Conservation (phyloP, 2,113 vertebrate species). For the Drymodes brunneopygia region DNA sequence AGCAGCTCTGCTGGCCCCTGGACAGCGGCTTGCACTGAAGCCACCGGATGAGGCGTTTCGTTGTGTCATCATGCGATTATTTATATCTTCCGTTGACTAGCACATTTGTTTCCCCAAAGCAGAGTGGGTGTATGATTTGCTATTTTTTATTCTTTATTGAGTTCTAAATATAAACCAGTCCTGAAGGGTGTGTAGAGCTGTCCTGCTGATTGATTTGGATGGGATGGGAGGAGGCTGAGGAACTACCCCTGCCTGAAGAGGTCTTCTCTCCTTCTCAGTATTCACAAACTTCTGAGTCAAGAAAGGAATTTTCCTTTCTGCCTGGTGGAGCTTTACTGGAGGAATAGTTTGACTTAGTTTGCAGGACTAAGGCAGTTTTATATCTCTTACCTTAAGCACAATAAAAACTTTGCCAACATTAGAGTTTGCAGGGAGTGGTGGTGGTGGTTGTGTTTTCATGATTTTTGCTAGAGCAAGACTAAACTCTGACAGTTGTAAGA, state of each 20-base stretch:
- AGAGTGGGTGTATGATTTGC: slow-evolving; percentile 22
- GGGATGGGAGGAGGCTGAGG: slow-evolving; percentile 23
- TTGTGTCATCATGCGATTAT: slow-evolving; percentile 4
- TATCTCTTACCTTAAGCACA: neutral
- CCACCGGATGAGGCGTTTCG: neutral
- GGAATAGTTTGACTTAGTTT: neutral
- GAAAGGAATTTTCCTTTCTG: neutral
- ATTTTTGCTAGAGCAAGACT: neutral
- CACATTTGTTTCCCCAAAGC: slow-evolving; percentile 28
- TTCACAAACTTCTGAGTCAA: neutral
- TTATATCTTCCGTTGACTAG: slow-evolving; percentile 47
- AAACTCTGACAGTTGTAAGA: neutral
- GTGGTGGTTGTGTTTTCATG: neutral
- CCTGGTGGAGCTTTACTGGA: neutral
- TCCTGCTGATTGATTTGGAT: slow-evolving; percentile 44
- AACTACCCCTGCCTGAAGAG: neutral
- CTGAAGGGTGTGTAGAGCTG: slow-evolving; percentile 11
- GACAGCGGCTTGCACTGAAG: neutral
- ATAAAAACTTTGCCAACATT: neutral
- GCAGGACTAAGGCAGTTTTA: neutral
- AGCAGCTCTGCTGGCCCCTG: neutral
- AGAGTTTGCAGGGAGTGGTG: neutral
- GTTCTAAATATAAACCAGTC: slow-evolving; percentile 54
- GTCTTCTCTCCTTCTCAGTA: neutral
- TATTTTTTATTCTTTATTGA: slow-evolving; percentile 58